phyloP scores from a whole-genome alignment of 1,140 invertebrate genomes.

The Saxidomus purpurata region DNA sequence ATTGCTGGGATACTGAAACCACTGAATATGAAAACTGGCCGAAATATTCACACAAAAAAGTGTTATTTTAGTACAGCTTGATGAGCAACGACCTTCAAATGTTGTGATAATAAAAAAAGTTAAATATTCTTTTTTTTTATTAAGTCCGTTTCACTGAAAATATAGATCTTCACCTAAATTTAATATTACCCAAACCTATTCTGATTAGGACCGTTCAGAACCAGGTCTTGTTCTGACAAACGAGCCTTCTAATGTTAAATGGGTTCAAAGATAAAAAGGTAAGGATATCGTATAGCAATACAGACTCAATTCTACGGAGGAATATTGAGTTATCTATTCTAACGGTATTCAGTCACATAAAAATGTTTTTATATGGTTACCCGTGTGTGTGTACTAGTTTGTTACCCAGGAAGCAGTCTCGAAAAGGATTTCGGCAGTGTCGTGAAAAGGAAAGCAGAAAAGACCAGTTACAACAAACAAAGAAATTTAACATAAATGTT shows the following conservation, averaged over 20 bases:
- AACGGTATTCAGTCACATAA: conserved; percentile 46
- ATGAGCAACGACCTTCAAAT: conserved; percentile 46
- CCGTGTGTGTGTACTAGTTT: conserved; percentile 35
- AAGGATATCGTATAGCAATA: conserved; percentile 45
- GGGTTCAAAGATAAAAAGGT: conserved; percentile 46
- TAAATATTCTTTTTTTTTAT: conserved; percentile 49
- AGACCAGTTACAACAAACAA: conserved; percentile 47
- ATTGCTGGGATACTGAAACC: conserved; percentile 44
- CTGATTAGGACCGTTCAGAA: conserved; percentile 43
- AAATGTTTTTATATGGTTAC: conserved; percentile 41
- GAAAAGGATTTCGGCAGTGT: conserved; percentile 46
- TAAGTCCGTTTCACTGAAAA: conserved; percentile 28
- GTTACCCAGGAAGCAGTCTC: conserved; percentile 32
- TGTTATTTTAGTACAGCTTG: conserved; percentile 47
- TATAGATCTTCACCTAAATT: conserved; percentile 41
- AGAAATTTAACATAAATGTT: conserved; percentile 46
- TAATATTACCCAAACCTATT: conserved; percentile 41
- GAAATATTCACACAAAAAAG: conserved; percentile 42
- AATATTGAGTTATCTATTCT: conserved; percentile 48
- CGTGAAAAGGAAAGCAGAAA: conserved; percentile 46
- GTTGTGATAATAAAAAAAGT: conserved; percentile 39
- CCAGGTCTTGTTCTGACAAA: conserved; percentile 39
- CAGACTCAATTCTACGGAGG: conserved; percentile 45
- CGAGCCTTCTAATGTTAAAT: conserved; percentile 22
- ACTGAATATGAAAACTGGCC: conserved; percentile 46